These are phyloP conservation scores for Hedya salicella DNA, from an alignment of 2,888 invertebrate species.

Conservation along the genomic window DNA sequence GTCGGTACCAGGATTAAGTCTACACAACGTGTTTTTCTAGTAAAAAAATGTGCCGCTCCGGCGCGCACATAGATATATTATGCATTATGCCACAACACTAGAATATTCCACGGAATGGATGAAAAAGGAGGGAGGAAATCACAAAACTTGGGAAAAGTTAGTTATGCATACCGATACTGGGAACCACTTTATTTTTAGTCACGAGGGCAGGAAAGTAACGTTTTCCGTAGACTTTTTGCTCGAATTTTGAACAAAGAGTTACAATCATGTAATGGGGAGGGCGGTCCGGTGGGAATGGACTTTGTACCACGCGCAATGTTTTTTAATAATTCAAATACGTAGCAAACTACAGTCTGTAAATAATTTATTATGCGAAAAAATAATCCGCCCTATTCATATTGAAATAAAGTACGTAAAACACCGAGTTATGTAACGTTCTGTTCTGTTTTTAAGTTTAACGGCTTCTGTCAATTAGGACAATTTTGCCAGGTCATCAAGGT, in stretches of 20 bases:
- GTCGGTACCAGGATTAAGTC: neutral
- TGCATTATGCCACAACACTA: constrained; percentile 33
- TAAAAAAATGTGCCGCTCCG: constrained; percentile 13
- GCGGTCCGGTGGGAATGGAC: constrained; percentile 3
- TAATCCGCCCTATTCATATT: neutral
- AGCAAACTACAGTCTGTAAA: neutral
- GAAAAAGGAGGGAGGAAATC: constrained; percentile 27
- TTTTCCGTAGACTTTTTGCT: constrained; percentile 29
- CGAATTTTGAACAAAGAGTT: constrained; percentile 30
- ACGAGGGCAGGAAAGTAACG: constrained; percentile 22
- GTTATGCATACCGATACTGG: constrained; percentile 38
- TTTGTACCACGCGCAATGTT: constrained; percentile 1
- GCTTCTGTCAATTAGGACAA: too few relatives aligned
- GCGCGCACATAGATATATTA: constrained; percentile 30
- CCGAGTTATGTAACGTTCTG: too few relatives aligned
- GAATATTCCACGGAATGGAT: constrained; percentile 30
- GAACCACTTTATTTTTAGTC: constrained; percentile 37
- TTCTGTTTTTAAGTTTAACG: too few relatives aligned
- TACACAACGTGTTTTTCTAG: constrained; percentile 12
- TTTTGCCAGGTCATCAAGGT: too few relatives aligned
- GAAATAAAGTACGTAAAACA: too few relatives aligned
- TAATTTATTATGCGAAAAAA: neutral
- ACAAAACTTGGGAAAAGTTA: constrained; percentile 32
- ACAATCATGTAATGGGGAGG: constrained; percentile 15
- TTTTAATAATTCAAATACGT: constrained; percentile 12